phyloP scores from a whole-genome alignment of 2,888 invertebrate genomes.

The Andrena flavipes region DNA sequence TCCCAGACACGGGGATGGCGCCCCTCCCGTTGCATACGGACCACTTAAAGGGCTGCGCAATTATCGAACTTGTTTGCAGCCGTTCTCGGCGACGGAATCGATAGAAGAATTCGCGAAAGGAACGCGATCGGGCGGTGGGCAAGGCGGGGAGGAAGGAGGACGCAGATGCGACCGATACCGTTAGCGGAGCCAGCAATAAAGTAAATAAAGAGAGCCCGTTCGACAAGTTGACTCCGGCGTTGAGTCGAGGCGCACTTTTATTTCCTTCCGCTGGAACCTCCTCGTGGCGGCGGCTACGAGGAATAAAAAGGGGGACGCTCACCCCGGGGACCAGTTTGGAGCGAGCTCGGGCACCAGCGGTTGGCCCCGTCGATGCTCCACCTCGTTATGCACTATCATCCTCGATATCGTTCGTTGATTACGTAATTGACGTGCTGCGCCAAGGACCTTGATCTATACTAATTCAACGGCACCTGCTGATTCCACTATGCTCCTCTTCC shows the following conservation, averaged over 20 bases:
- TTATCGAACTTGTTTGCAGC: conserved; percentile 57
- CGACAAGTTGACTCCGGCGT: conserved; percentile 72
- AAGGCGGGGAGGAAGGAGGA: conserved; percentile 30
- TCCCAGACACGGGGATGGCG: conserved; percentile 31
- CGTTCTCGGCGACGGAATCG: conserved; percentile 60
- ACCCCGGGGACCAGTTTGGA: conserved; percentile 64
- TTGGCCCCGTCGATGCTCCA: conserved; percentile 37
- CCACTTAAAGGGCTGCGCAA: conserved; percentile 62
- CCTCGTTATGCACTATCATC: conserved; percentile 72
- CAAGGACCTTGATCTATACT: conserved; percentile 60
- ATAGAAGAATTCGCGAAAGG: conserved; percentile 75
- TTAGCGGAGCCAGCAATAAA: conserved; percentile 82
- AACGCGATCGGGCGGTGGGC: conserved; percentile 2
- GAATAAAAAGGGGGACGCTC: conserved; percentile 39
- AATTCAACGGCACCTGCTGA: conserved; percentile 76
- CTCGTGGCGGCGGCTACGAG: conserved; percentile 32
- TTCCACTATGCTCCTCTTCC: conserved; percentile 48
- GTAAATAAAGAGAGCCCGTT: conserved; percentile 82
- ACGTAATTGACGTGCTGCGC: conserved; percentile 75
- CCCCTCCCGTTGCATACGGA: conserved; percentile 46
- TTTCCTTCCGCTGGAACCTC: conserved; percentile 69
- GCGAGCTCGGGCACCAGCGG: conserved; percentile 21
- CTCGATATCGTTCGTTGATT: conserved; percentile 73
- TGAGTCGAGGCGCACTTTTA: conserved; percentile 70
- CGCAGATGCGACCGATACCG: conserved; percentile 80